phyloP scores from a whole-genome alignment of 2,113 vertebrate species.

The Petromus typicus region DNA sequence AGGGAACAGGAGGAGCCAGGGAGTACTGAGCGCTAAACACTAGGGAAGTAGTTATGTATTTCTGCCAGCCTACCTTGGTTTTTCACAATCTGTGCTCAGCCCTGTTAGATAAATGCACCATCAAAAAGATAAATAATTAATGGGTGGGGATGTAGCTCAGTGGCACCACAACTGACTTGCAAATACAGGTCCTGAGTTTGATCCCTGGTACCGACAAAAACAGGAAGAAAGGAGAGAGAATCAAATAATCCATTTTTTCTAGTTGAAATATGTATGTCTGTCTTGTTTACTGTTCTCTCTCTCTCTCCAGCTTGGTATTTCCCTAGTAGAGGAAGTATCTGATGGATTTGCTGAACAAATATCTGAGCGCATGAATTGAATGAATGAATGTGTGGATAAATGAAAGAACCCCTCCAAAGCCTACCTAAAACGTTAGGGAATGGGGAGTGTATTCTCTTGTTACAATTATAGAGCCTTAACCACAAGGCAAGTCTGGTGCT shows the following conservation, averaged over 20 bases:
- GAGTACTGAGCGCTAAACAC: background rate
- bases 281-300: background rate
- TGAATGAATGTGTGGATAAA: background rate
- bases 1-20: background rate
- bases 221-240: too few relatives aligned
- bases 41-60: background rate
- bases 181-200: too few relatives aligned
- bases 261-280: fast-evolving
- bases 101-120: background rate
- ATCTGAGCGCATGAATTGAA: background rate
- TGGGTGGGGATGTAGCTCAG: too few relatives aligned
- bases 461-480: background rate
- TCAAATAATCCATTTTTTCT: background rate
- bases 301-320: background rate
- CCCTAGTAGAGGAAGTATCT: background rate
- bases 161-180: too few relatives aligned
- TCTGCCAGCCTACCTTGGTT: background rate
- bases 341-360: background rate
- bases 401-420: background rate
- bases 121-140: background rate
- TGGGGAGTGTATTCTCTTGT: background rate
- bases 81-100: background rate
- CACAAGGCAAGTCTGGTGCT: background rate
- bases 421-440: background rate
- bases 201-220: background rate